Base-by-base conservation (phyloP, 2,113 vertebrate species). In the Aptenodytes forsteri region DNA sequence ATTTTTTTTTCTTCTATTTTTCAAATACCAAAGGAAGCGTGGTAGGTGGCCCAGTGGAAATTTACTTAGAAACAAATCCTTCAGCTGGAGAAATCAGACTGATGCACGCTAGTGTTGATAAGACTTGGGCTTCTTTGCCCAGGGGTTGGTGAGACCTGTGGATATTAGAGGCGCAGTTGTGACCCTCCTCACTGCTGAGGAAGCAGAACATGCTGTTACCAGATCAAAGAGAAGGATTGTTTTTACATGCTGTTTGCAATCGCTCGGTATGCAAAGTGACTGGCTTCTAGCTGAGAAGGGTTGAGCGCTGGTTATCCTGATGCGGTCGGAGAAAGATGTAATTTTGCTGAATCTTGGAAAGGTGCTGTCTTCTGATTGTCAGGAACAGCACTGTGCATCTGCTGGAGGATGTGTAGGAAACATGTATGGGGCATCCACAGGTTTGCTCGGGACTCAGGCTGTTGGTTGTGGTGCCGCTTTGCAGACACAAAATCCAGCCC, bases 371-470 rank as follows among this genome's bases (percentile, higher is more conserved):
- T 83, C 56, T 77, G 14, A 38, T 20, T 22, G 6, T n/a, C 36
- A 58, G 15, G 38, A 71, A 18, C 18, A 7, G 16, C 5, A 4
- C 36, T 0, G 0, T 66, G 11, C 7, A 2, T 82, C 69, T 96
- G 22, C 36, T 59, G n/a, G 34, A 90, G 26, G 47, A 76, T 5
- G 2, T 22, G 8, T 34, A 29, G 30, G 46, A 83, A 89, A 82
- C 23, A 2, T 14, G 1, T 34, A 25, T 11, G 26, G 6, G 17
- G 3, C 23, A n/a, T 70, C 56, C 19, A 13, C 15, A 50, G 18
- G 23, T 59, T 71, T 92, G 10, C 67, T 83, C 9, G 13, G 40
- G 18, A 47, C 36, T 76, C 16, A 7, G n/a, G 4, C 9, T 81
- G 16, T 30, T 95, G 42, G 11, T 70, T 89, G 70, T 42, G 61